phyloP scores from a whole-genome alignment of 1,140 invertebrate genomes.

The Cydia fagiglandana region DNA sequence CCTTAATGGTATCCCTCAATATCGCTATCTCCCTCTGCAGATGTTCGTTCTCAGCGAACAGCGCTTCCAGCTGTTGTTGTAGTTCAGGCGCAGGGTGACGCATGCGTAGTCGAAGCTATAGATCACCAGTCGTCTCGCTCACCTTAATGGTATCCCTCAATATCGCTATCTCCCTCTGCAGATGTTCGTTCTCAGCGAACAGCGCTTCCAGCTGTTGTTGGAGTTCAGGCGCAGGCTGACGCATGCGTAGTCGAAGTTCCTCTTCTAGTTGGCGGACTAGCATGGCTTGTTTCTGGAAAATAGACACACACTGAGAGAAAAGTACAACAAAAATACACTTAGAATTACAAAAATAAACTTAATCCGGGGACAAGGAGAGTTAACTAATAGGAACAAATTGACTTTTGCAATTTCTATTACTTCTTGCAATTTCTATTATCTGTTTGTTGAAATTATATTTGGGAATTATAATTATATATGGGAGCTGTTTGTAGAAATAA shows the following conservation, averaged over 20 bases:
- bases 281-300: slow-evolving; percentile 96
- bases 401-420: no score
- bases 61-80: slow-evolving; percentile 94
- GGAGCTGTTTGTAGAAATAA: no score
- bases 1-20: slow-evolving; percentile 96
- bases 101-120: slow-evolving; percentile 89
- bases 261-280: slow-evolving; percentile 96
- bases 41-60: slow-evolving; percentile 97
- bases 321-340: no score
- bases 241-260: slow-evolving; percentile 90
- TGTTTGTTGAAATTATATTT: no score
- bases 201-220: no score
- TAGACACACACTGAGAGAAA: slow-evolving; percentile 43
- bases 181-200: slow-evolving; percentile 98
- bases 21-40: slow-evolving; percentile 96
- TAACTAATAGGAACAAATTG: no score
- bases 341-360: no score
- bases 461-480: no score
- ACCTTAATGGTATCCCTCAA: slow-evolving; percentile 97
- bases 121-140: slow-evolving; percentile 40
- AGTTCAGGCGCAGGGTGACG: slow-evolving; percentile 93
- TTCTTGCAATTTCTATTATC: no score
- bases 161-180: slow-evolving; percentile 96
- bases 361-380: no score
- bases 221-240: no score